Base-by-base conservation (phyloP, 1,140 invertebrate genomes). In the Drosophila nigromelanica region DNA sequence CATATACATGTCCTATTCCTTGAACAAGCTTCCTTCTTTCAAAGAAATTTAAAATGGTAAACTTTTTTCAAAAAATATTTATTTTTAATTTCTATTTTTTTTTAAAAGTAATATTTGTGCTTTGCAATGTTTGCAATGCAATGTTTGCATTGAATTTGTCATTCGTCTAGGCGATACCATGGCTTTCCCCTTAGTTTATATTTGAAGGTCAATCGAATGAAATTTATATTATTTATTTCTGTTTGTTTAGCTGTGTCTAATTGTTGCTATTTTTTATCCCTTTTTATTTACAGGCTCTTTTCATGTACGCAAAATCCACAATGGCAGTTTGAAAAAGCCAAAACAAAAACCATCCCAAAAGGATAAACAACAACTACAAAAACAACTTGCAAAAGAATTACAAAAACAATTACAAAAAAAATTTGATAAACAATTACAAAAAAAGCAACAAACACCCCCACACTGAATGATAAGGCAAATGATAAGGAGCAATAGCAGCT, bases 191-290 rank as follows among this genome's bases (percentile, higher is more conserved):
- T 80, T 86, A 39, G 58, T 24, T 54, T 39, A 11, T 40, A 42
- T 74, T 70, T 78, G 82, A 86, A 87, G 82, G 82, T 87, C 78
- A 73, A 14, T 37, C 67, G 56, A 42, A 78, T 78, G 58, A 54
- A 74, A 58, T 85, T 78, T 72, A 48, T 40, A 73, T 40, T n/a
- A n/a, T n/a, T n/a, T n/a, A n/a, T n/a, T n/a, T n/a, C n/a, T n/a
- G n/a, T n/a, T 61, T 35, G 8, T 61, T 21, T 33, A 50, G 55
- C 55, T 75, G 40, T 76, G 11, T 52, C 56, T 72, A 50, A 75
- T 72, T 82, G 55, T 52, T 64, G n/a, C 10, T 8, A 7, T 60
- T 76, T 47, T 27, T 35, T 35, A 6, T 30, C 11, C 50, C 11
- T 11, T 43, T 61, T 10, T 52, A 54, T 15, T 77, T 74, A 21